phyloP scores from a whole-genome alignment of 2,888 invertebrate genomes.

The Chrysotoxum bicinctum region DNA sequence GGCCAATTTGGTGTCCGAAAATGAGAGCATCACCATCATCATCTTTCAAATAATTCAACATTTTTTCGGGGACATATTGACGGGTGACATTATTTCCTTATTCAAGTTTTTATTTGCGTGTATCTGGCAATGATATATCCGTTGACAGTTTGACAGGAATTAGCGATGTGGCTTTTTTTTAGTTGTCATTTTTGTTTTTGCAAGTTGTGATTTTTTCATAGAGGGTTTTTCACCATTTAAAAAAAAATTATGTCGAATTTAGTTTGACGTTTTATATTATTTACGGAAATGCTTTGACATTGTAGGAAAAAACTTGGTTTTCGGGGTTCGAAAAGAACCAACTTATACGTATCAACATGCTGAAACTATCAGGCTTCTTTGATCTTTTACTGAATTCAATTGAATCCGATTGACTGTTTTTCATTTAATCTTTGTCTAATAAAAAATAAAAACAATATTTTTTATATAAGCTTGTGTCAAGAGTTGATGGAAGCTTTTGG shows the following conservation, averaged over 20 bases:
- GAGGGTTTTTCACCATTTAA: background rate
- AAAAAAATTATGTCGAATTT: background rate
- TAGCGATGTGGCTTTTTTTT: constrained; percentile 36
- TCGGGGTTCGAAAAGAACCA: background rate
- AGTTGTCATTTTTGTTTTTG: background rate
- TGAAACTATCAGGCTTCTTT: no score
- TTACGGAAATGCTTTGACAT: background rate
- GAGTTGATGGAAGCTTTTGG: no score
- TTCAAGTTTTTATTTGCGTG: constrained; percentile 57
- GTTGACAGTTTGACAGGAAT: constrained; percentile 62
- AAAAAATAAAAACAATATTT: no score
- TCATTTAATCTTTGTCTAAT: no score
- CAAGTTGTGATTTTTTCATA: background rate
- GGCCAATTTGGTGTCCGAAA: constrained; percentile 38
- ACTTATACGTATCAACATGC: no score
- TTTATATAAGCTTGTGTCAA: no score
- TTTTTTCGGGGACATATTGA: constrained; percentile 36
- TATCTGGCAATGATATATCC: constrained; percentile 51
- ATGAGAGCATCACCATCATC: constrained; percentile 42
- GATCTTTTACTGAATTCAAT: no score
- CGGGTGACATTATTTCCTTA: constrained; percentile 59
- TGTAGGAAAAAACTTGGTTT: background rate
- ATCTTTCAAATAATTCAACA: constrained; percentile 31
- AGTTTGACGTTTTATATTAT: background rate
- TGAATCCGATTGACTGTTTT: no score